Conservation (phyloP, 2,888 invertebrate species). For the Chirona hameri region DNA sequence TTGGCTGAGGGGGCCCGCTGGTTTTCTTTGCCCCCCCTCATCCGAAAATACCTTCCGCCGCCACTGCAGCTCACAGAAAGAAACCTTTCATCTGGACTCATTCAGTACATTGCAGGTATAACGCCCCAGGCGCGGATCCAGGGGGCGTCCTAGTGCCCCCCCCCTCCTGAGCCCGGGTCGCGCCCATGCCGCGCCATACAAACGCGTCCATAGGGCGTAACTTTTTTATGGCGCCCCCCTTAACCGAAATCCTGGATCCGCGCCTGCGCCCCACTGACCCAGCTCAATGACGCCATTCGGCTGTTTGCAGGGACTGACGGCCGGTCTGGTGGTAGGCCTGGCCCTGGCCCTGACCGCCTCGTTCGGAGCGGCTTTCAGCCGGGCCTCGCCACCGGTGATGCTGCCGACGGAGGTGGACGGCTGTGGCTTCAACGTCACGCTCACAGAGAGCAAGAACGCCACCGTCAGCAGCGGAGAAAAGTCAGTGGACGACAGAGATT, state of each 20-base stretch:
- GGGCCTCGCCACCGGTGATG: conserved; percentile 53
- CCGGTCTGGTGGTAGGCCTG: conserved; percentile 73
- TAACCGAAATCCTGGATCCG: not conserved
- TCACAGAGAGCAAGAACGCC: not conserved
- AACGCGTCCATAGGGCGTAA: too few relatives aligned
- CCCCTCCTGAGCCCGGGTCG: too few relatives aligned
- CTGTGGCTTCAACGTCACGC: conserved; percentile 56
- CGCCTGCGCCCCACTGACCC: not conserved
- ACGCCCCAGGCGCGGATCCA: too few relatives aligned
- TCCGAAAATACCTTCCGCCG: too few relatives aligned
- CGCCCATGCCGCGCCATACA: too few relatives aligned
- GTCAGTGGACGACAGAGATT: too few relatives aligned
- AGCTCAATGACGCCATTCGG: not conserved
- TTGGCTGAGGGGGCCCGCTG: too few relatives aligned
- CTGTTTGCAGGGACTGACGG: conserved; percentile 61
- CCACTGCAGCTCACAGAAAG: too few relatives aligned
- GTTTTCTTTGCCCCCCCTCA: too few relatives aligned
- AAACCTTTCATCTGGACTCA: not conserved
- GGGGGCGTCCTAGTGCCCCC: too few relatives aligned
- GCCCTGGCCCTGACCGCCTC: conserved; percentile 71
- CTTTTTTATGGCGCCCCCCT: not conserved
- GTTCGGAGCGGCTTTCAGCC: conserved; percentile 59
- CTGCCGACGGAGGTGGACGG: conserved; percentile 60
- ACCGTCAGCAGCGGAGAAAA: too few relatives aligned
- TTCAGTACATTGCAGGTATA: not conserved